Conservation (phyloP, 2,113 vertebrate species). For the Urocitellus parryii region DNA sequence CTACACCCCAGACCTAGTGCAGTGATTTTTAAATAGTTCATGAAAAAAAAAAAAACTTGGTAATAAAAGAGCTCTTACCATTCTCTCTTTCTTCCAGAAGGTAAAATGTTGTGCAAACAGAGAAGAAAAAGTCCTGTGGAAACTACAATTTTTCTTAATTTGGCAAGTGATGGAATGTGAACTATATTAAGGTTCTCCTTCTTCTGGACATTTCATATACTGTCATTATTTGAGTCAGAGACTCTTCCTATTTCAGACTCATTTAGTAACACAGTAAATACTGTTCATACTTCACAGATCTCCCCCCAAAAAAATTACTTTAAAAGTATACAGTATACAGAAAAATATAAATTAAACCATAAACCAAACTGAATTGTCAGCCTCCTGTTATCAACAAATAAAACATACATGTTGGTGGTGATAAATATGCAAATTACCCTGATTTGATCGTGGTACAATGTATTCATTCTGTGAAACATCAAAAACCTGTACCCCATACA, state of each 20-base stretch:
- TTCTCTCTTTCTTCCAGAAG: neutral
- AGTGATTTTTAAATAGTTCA: neutral
- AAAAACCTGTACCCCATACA: neutral
- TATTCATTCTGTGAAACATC: neutral
- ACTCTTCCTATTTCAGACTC: neutral
- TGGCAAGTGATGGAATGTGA: neutral
- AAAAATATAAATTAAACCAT: neutral
- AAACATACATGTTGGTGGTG: neutral
- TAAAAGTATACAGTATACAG: neutral
- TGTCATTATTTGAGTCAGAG: neutral
- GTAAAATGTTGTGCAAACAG: neutral
- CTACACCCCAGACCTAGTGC: no score
- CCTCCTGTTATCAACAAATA: conserved; percentile 24
- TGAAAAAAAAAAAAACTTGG: neutral
- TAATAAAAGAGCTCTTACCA: neutral
- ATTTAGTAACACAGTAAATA: neutral
- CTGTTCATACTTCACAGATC: neutral
- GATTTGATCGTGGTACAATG: neutral
- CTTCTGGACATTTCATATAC: neutral
- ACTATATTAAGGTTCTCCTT: neutral
- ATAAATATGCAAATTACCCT: neutral
- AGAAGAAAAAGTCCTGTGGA: neutral
- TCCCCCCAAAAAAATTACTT: neutral
- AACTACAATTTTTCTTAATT: neutral
- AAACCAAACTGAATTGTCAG: neutral